Percentiles rank a stretch among this genome's conserved stretches.
Conservation (phyloP, 2,888 invertebrate species). For the Alloplasta piceator region DNA sequence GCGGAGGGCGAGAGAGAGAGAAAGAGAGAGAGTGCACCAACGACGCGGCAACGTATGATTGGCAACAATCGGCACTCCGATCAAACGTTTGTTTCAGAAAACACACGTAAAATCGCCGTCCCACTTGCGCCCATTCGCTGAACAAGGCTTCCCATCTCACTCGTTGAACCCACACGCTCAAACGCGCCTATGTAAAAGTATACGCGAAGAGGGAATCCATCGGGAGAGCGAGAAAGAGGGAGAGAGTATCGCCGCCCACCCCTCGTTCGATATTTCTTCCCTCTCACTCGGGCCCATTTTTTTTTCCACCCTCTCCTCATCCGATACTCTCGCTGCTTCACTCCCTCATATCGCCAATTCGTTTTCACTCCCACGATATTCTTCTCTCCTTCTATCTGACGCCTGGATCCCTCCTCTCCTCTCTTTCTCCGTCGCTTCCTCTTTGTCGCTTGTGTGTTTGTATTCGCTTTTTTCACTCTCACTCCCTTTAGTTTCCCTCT, state of each 20-base stretch:
- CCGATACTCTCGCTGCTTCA: conserved; percentile 55
- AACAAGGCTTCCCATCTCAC: background rate
- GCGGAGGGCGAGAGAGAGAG: conserved; percentile 60
- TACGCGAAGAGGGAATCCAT: conserved; percentile 25
- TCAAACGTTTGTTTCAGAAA: conserved; percentile 82
- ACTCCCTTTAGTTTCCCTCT: conserved; percentile 46
- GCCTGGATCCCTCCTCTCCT: conserved; percentile 19
- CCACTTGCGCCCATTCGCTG: conserved; percentile 47
- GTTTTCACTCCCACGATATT: conserved; percentile 51
- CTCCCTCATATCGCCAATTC: conserved; percentile 28
- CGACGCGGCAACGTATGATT: conserved; percentile 81
- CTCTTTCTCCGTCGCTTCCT: conserved; percentile 59
- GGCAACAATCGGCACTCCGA: conserved; percentile 83
- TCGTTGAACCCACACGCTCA: background rate
- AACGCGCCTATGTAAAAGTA: background rate
- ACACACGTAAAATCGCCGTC: conserved; percentile 72
- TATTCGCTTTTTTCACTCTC: conserved; percentile 46
- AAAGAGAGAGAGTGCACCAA: conserved; percentile 57
- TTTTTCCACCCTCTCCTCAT: conserved; percentile 45
- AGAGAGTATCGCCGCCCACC: conserved; percentile 38
- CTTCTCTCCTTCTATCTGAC: conserved; percentile 52
- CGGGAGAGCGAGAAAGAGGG: conserved; percentile 14
- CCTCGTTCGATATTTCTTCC: conserved; percentile 42
- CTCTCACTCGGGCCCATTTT: conserved; percentile 31
- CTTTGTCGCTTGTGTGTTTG: conserved; percentile 13